A percentile compares a stretch with the other conserved stretches of the same genome.
phyloP scores from a whole-genome alignment of 1,140 invertebrate genomes.

The Tribolium castaneum region DNA sequence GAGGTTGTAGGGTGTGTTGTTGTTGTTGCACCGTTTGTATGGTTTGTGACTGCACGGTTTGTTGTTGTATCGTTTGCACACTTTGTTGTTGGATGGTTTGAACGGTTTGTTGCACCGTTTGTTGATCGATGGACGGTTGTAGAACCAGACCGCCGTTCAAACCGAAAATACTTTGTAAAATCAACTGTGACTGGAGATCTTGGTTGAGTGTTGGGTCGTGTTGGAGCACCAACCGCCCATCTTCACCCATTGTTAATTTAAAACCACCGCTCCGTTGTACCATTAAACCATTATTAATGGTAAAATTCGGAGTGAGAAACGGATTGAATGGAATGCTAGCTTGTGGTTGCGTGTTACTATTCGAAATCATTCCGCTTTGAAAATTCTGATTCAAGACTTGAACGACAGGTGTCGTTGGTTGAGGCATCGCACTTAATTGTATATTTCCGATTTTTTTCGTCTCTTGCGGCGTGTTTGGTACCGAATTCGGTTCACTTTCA shows the following conservation, averaged over 20 bases:
- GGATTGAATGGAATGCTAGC: constrained; percentile 56
- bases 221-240: constrained; percentile 61
- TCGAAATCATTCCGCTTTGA: constrained; percentile 59
- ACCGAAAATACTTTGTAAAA: constrained; percentile 62
- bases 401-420: constrained; percentile 56
- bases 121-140: constrained; percentile 62
- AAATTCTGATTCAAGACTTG: constrained; percentile 58
- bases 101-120: constrained; percentile 62
- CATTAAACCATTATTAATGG: constrained; percentile 63
- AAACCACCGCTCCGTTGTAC: constrained; percentile 60
- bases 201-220: constrained; percentile 62
- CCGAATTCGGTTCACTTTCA: constrained; percentile 59
- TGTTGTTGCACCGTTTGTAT: constrained; percentile 63
- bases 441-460: constrained; percentile 59
- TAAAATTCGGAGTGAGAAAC: constrained; percentile 62
- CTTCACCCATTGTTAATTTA: constrained; percentile 61
- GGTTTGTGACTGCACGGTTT: constrained; percentile 62
- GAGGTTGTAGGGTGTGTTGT: constrained; percentile 59
- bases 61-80: constrained; percentile 63
- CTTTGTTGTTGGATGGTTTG: constrained; percentile 63
- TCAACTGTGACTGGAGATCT: constrained; percentile 62
- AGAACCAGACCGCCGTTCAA: constrained; percentile 60
- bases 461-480: constrained; percentile 54
- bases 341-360: constrained; percentile 52
- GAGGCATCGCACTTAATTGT: constrained; percentile 57